phyloP scores from a whole-genome alignment of 2,888 invertebrate species.

The Cephus pulcher region DNA sequence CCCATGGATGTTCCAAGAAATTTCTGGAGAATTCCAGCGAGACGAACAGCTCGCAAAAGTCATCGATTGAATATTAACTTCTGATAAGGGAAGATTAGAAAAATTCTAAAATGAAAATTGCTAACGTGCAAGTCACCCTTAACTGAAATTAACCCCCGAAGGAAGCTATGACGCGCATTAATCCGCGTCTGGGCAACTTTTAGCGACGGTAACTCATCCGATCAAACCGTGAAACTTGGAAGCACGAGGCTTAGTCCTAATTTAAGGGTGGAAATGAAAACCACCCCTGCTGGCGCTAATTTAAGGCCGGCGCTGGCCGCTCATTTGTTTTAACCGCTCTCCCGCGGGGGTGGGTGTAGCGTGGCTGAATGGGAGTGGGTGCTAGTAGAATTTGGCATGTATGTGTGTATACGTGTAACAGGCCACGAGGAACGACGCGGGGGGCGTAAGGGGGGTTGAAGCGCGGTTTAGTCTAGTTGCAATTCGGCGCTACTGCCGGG shows the following conservation, averaged over 20 bases:
- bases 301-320: conserved; percentile 63
- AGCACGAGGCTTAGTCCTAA: conserved; percentile 62
- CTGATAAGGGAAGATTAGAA: background rate
- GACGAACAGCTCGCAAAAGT: background rate
- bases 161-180: conserved; percentile 34
- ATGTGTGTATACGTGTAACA: conserved; percentile 14
- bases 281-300: conserved; percentile 63
- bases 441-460: conserved; percentile 21
- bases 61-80: background rate
- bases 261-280: conserved; percentile 66
- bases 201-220: conserved; percentile 58
- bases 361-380: conserved; percentile 18
- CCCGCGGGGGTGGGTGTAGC: conserved; percentile 45
- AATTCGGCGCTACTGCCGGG: conserved; percentile 37
- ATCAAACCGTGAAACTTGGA: conserved; percentile 61
- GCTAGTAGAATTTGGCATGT: conserved; percentile 16
- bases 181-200: conserved; percentile 53
- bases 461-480: conserved; percentile 53
- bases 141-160: conserved; percentile 2
- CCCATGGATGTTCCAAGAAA: background rate
- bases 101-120: background rate
- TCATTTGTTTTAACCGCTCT: conserved; percentile 65
- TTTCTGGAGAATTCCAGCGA: background rate
- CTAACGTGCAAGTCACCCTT: background rate
- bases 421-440: conserved; percentile 18